Evolutionary conservation across 2,113 vertebrate genomes (phyloP).

Genomic region (Podarcis muralis): DNA sequence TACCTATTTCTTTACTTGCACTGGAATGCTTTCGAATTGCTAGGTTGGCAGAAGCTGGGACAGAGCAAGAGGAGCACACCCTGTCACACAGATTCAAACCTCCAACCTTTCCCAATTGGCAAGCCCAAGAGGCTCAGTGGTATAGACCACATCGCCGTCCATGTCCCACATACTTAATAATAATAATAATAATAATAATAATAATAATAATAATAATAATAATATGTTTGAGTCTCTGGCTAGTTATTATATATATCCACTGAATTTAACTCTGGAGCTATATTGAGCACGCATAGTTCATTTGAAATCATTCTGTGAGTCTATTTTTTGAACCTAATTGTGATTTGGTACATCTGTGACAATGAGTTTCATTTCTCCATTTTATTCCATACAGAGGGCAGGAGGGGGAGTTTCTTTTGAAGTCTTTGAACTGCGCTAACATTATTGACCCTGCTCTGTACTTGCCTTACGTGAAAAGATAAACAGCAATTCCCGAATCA

Average conservation of each 20-base stretch:
- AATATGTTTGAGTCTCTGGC: not conserved
- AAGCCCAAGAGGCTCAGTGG: too few species aligned
- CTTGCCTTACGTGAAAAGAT: not conserved
- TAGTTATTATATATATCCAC: not conserved
- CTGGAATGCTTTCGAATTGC: too few species aligned
- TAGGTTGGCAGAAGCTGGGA: too few species aligned
- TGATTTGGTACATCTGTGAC: not conserved
- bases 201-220: too few species aligned
- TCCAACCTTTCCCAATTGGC: too few species aligned
- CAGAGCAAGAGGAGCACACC: too few species aligned
- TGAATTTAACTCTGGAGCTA: not conserved
- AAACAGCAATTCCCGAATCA: not conserved
- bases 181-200: too few species aligned
- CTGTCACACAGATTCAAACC: too few species aligned
- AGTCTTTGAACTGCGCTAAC: not conserved
- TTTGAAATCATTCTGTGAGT: not conserved
- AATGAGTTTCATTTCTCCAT: conserved; percentile 3
- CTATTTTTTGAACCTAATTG: not conserved
- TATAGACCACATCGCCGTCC: too few species aligned
- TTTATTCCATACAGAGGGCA: not conserved
- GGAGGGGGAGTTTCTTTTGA: not conserved
- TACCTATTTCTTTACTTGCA: too few species aligned
- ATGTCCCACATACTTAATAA: too few species aligned
- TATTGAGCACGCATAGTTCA: not conserved
- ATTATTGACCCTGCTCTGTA: not conserved